These are phyloP conservation scores for Bombus polaris DNA, from an alignment of 1,140 invertebrate genomes.

Conservation along the genomic window DNA sequence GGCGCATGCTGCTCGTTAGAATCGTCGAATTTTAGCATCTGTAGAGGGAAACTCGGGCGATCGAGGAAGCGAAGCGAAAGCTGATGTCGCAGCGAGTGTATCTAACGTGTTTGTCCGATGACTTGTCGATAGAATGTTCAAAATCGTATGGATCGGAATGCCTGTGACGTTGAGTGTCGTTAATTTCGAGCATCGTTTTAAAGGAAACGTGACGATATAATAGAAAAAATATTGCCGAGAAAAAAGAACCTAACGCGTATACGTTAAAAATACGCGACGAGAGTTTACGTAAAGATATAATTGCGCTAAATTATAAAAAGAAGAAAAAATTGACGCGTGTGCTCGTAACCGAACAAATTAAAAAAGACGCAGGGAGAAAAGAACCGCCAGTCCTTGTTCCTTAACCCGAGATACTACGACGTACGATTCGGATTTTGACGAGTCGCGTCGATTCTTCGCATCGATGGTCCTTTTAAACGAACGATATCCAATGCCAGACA, in stretches of 20 bases:
- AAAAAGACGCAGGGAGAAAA: too few relatives aligned
- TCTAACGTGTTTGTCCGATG: conserved; percentile 11
- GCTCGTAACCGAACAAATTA: too few relatives aligned
- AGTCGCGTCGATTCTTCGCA: too few relatives aligned
- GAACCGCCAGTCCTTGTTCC: too few relatives aligned
- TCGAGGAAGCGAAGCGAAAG: conserved; percentile 33
- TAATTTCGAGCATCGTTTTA: conserved; percentile 22
- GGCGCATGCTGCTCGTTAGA: background rate
- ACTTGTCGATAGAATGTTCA: background rate
- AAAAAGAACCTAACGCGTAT: background rate
- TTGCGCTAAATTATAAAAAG: background rate
- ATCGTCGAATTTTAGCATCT: background rate
- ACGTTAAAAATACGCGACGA: background rate
- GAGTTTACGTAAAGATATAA: accelerated
- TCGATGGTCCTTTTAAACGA: too few relatives aligned
- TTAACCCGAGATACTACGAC: too few relatives aligned
- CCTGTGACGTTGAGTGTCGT: background rate
- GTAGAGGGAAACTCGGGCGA: background rate
- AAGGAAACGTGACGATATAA: background rate
- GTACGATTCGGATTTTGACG: background rate
- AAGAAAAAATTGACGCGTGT: too few relatives aligned
- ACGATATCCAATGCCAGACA: accelerated
- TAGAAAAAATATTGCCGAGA: background rate
- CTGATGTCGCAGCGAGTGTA: conserved; percentile 1
- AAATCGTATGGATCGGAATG: too few relatives aligned